Evolutionary conservation across 2,888 invertebrate genomes (phyloP).

Genomic region (Drosophila mulleri): DNA sequence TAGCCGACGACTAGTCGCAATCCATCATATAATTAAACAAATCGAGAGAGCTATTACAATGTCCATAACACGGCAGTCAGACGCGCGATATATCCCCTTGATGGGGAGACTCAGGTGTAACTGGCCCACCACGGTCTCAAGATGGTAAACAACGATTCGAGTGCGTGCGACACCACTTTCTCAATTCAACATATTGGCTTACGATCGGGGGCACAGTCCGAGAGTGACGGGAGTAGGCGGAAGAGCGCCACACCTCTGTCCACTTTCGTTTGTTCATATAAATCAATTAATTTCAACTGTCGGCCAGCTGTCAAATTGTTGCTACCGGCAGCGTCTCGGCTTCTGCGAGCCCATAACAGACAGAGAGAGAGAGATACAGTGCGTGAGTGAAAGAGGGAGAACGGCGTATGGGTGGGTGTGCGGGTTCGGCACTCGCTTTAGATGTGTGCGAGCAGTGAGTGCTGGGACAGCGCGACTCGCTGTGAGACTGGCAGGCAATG

Average conservation of each 20-base stretch:
- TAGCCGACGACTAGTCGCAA: slow-evolving; percentile 16
- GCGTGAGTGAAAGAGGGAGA: not conserved
- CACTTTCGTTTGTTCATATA: slow-evolving; percentile 61
- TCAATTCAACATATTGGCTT: slow-evolving; percentile 50
- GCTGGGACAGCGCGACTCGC: slow-evolving; percentile 7
- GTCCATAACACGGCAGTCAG: slow-evolving; percentile 62
- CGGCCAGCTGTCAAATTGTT: slow-evolving; percentile 83
- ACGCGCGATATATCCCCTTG: slow-evolving; percentile 18
- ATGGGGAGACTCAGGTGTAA: not conserved
- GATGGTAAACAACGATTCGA: slow-evolving; percentile 64
- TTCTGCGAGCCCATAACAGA: slow-evolving; percentile 1
- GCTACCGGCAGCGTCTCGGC: slow-evolving; percentile 76
- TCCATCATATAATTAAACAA: slow-evolving; percentile 67
- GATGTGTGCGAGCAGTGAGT: slow-evolving; percentile 3
- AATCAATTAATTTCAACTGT: slow-evolving; percentile 84
- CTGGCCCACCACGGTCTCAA: slow-evolving; percentile 16
- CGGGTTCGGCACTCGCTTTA: slow-evolving; percentile 22
- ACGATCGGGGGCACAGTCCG: not conserved
- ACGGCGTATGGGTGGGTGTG: slow-evolving; percentile 1
- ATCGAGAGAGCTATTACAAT: slow-evolving; percentile 69
- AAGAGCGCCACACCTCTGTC: slow-evolving; percentile 49
- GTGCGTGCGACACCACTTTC: slow-evolving; percentile 40
- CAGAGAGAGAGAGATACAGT: not conserved
- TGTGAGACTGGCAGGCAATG: slow-evolving; percentile 37
- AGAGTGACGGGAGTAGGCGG: not conserved